Percentiles rank a stretch among this genome's conserved stretches.
Conservation (phyloP, 2,888 invertebrate genomes). For the Mimachlamys varia region DNA sequence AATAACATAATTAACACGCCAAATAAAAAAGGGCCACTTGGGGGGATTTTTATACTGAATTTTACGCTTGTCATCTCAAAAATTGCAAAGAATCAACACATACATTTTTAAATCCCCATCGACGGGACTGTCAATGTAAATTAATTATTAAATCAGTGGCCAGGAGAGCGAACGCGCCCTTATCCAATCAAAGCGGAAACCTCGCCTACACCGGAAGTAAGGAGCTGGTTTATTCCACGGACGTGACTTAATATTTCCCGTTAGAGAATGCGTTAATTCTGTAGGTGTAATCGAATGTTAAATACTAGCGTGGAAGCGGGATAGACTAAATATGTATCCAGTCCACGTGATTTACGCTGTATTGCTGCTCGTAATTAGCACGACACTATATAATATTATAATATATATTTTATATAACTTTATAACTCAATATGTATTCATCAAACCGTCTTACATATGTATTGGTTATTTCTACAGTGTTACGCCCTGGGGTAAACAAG, state of each 20-base stretch:
- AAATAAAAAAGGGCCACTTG: constrained; percentile 29
- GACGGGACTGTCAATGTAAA: not conserved
- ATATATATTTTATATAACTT: not conserved
- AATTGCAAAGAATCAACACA: not conserved
- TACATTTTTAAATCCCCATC: not conserved
- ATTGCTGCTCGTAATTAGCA: not conserved
- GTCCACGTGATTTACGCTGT: not conserved
- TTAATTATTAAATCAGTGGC: not conserved
- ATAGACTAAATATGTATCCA: not conserved
- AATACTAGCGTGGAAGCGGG: not conserved
- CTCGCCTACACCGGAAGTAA: not conserved
- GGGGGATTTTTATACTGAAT: constrained; percentile 28
- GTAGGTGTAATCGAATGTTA: constrained; percentile 8
- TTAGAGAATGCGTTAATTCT: not conserved
- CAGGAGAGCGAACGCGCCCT: constrained; percentile 12
- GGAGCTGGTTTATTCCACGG: not conserved
- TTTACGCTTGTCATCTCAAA: constrained; percentile 28
- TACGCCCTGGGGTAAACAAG: no score
- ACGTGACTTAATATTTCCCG: constrained; percentile 25
- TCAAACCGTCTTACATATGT: no score
- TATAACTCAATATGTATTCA: no score
- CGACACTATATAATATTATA: not conserved
- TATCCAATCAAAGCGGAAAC: constrained; percentile 7
- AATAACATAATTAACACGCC: constrained; percentile 28
- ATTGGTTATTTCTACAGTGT: no score